Evolutionary conservation across 1,140 invertebrate genomes (phyloP).

Genomic region (Cotesia chilonis): DNA sequence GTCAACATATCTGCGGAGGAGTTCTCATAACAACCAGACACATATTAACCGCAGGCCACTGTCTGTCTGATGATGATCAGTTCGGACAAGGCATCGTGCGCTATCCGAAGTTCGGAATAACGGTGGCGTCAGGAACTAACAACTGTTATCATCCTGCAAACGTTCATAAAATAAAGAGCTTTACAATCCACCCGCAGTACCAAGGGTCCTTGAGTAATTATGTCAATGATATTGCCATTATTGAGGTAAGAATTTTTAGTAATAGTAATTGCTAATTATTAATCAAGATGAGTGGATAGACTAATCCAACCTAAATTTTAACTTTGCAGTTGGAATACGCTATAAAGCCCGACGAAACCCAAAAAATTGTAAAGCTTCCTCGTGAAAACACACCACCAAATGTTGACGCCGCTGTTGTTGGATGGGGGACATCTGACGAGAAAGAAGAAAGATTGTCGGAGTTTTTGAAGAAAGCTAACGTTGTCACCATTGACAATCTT

Average conservation of each 20-base stretch:
- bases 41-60: not conserved
- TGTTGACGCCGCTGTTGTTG: not conserved
- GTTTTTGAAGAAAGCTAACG: not conserved
- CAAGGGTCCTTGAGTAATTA: not conserved
- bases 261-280: too few relatives aligned
- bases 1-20: not conserved
- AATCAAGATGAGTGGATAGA: not conserved
- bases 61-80: not conserved
- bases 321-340: not conserved
- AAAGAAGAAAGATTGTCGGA: not conserved
- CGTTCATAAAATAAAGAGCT: not conserved
- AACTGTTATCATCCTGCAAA: not conserved
- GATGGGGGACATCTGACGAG: not conserved
- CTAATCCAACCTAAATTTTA: not conserved
- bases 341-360: not conserved
- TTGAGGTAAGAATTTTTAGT: not conserved
- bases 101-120: not conserved
- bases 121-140: constrained; percentile 2
- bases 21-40: not conserved
- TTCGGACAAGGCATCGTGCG: not conserved
- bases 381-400: too few relatives aligned
- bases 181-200: constrained; percentile 5
- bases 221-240: constrained; percentile 14
- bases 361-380: not conserved
- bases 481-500: not conserved